Conservation (phyloP, 2,888 invertebrate genomes). For the Drosophila monieri region DNA sequence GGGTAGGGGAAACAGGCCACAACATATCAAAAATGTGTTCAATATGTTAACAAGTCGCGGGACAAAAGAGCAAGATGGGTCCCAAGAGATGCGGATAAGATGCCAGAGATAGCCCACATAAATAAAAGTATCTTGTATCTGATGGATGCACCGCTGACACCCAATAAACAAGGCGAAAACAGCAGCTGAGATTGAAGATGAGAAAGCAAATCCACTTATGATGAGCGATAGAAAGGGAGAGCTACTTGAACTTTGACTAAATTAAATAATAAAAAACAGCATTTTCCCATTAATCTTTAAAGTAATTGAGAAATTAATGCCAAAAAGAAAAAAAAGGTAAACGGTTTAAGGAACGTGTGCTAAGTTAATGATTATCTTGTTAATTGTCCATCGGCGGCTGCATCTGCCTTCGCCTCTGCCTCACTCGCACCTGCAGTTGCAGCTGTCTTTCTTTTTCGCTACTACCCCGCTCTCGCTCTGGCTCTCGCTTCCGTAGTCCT, state of each 20-base stretch:
- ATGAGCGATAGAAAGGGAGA: not conserved
- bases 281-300: not conserved
- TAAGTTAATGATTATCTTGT: slow-evolving; percentile 28
- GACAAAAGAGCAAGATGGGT: slow-evolving; percentile 31
- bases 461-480: slow-evolving; percentile 35
- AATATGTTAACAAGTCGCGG: slow-evolving; percentile 68
- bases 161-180: slow-evolving; percentile 41
- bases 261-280: not conserved
- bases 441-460: slow-evolving; percentile 20
- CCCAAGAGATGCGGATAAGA: slow-evolving; percentile 23
- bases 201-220: slow-evolving; percentile 1
- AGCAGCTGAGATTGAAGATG: slow-evolving; percentile 33
- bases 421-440: slow-evolving; percentile 10
- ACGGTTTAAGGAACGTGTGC: slow-evolving; percentile 1
- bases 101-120: slow-evolving; percentile 48
- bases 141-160: slow-evolving; percentile 47
- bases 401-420: slow-evolving; percentile 2
- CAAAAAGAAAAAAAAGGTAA: not conserved
- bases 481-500: slow-evolving; percentile 32
- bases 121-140: slow-evolving; percentile 45
- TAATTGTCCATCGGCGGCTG: slow-evolving; percentile 38
- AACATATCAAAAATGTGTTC: slow-evolving; percentile 57
- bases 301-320: slow-evolving; percentile 33
- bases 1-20: not conserved
- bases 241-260: not conserved